These are phyloP conservation scores for Drosophila atripex DNA, from an alignment of 2,888 invertebrate species.

Conservation along the genomic window DNA sequence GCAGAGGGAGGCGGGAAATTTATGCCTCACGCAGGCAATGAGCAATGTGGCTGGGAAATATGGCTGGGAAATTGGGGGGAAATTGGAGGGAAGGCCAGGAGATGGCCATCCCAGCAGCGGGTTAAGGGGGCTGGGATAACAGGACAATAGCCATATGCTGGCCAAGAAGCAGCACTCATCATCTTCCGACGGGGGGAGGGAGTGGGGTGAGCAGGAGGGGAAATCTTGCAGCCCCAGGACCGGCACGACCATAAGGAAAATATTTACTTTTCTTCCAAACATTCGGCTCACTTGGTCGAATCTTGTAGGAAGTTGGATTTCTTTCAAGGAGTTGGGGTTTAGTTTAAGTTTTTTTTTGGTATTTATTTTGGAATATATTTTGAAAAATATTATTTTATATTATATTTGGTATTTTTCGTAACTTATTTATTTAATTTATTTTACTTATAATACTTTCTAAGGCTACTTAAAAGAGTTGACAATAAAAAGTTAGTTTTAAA, in stretches of 20 bases:
- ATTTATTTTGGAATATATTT: too few relatives aligned
- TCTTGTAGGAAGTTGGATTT: too few relatives aligned
- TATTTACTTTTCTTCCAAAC: slow-evolving; percentile 11
- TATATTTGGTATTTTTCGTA: too few relatives aligned
- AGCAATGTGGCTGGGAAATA: slow-evolving; percentile 12
- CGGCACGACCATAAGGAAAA: not conserved
- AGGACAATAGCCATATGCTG: slow-evolving; percentile 37
- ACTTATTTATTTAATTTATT: too few relatives aligned
- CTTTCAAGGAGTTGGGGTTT: too few relatives aligned
- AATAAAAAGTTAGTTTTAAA: too few relatives aligned
- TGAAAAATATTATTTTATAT: too few relatives aligned
- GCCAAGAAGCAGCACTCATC: slow-evolving; percentile 6
- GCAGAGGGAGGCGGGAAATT: slow-evolving; percentile 12
- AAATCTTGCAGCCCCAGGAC: not conserved
- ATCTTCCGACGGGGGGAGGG: not conserved
- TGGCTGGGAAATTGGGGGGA: not conserved
- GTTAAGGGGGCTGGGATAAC: slow-evolving; percentile 4
- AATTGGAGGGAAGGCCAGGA: not conserved
- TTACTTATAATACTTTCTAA: too few relatives aligned
- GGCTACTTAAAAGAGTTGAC: too few relatives aligned
- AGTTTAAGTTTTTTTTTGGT: too few relatives aligned
- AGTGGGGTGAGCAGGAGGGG: not conserved
- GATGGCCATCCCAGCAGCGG: not conserved
- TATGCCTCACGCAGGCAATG: slow-evolving; percentile 22
- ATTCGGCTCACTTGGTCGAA: not conserved